A percentile compares a stretch with the other conserved stretches of the same genome.
Evolutionary conservation across 23 tunicate species (phyloP).

Genomic region (Ascidia mentula): DNA sequence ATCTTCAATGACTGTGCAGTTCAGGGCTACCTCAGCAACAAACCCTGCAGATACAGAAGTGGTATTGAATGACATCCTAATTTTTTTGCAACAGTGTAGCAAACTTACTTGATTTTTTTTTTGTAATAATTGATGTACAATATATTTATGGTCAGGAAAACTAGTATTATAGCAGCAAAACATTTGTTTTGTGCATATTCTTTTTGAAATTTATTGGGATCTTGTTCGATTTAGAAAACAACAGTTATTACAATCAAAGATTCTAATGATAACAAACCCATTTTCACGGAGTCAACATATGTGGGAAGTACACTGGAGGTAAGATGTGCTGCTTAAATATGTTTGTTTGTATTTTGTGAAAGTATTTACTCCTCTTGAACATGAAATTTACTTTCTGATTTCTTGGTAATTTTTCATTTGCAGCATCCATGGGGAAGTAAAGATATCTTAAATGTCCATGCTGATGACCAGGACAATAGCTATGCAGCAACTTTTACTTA

Average conservation of each 20-base stretch:
- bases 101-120: no score
- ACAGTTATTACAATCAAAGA: background rate
- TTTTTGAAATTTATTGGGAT: no score
- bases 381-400: no score
- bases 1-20: background rate
- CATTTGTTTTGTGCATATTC: no score
- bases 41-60: background rate
- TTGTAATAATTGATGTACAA: no score
- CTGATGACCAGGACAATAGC: background rate
- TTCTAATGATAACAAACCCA: background rate
- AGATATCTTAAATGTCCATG: background rate
- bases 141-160: no score
- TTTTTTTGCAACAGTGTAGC: no score
- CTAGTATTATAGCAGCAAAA: no score
- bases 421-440: background rate
- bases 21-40: background rate
- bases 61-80: no score
- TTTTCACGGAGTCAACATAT: background rate
- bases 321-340: no score
- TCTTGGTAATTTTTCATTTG: background rate
- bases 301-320: background rate
- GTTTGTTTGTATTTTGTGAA: background rate
- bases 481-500: background rate
- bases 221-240: background rate
- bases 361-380: no score